Percentiles rank a stretch among this genome's conserved stretches.
Conservation (phyloP, 2,113 vertebrate species). For the Abramis brama region DNA sequence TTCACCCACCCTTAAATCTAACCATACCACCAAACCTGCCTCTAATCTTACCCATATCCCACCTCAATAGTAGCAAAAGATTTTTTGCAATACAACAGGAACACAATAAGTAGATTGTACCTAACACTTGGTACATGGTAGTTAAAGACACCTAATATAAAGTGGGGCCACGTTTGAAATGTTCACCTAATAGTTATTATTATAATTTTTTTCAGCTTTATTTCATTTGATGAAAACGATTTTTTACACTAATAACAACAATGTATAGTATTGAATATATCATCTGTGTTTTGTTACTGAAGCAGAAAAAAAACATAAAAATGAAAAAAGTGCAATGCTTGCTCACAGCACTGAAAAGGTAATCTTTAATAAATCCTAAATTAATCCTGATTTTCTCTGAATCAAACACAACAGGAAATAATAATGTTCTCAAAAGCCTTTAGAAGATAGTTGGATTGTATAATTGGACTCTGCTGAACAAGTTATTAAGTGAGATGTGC, state of each 20-base stretch:
- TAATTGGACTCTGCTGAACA: constrained; percentile 3
- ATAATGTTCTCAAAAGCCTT: neutral
- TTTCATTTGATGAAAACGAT: neutral
- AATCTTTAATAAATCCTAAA: neutral
- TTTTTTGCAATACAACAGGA: no score
- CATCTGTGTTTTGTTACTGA: neutral
- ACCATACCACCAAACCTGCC: neutral
- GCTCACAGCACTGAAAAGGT: neutral
- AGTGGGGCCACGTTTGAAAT: no score
- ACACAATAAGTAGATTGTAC: no score
- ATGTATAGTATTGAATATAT: neutral
- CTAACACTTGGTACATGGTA: no score
- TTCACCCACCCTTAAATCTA: neutral
- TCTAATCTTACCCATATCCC: neutral
- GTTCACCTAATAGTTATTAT: neutral
- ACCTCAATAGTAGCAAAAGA: no score
- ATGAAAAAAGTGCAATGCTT: neutral
- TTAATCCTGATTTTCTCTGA: neutral
- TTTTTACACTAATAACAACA: neutral
- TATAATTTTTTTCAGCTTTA: no score
- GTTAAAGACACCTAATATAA: no score
- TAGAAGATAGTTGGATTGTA: neutral
- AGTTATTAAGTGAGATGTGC: neutral
- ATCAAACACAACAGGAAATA: neutral
- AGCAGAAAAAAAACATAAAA: neutral